These are phyloP conservation scores for Sebastes wilsoni DNA, from an alignment of 2,797 vertebrate genomes.

Conservation along the genomic window DNA sequence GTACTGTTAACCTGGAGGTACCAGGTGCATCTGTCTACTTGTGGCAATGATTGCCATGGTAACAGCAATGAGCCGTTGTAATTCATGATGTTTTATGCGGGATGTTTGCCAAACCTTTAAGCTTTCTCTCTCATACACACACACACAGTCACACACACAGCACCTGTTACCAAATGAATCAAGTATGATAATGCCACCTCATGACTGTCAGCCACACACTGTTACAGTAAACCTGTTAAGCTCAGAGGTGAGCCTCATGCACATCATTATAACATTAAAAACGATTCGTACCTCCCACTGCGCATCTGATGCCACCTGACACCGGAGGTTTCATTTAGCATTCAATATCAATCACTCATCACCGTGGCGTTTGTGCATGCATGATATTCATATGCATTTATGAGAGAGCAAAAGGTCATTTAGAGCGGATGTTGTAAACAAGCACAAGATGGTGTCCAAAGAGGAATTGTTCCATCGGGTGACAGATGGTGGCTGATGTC, in stretches of 20 bases:
- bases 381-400: neutral
- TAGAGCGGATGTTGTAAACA: neutral
- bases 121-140: neutral
- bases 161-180: neutral
- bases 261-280: neutral
- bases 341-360: neutral
- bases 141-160: neutral
- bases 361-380: neutral
- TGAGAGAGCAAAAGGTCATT: neutral
- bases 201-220: neutral
- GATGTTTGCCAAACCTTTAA: neutral
- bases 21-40: neutral
- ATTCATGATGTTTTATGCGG: neutral
- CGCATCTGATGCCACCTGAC: neutral
- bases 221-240: neutral
- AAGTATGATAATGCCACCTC: neutral
- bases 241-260: neutral
- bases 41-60: neutral
- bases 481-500: conserved; percentile 5
- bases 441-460: neutral
- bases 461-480: neutral
- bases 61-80: neutral
- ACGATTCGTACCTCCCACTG: neutral
- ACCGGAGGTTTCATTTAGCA: neutral
- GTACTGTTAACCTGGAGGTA: neutral